phyloP scores from a whole-genome alignment of 2,888 invertebrate species.

The Dascillus cervinus region DNA sequence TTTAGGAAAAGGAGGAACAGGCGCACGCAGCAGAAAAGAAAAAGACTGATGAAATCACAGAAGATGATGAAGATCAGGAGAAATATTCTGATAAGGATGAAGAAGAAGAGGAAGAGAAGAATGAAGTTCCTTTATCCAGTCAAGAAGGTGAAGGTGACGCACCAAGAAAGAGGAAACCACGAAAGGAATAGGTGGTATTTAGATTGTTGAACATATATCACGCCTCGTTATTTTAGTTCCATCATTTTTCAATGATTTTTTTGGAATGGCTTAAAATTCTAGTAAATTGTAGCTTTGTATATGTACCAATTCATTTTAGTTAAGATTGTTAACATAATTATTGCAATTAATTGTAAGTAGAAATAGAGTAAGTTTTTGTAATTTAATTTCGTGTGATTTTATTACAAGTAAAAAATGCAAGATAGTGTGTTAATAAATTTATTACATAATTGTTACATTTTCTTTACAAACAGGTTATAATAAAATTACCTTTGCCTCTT shows the following conservation, averaged over 20 bases:
- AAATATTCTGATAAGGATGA: slow-evolving; percentile 29
- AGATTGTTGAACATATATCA: too few relatives aligned
- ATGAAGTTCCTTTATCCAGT: too few relatives aligned
- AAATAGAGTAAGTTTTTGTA: not conserved
- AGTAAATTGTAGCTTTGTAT: too few relatives aligned
- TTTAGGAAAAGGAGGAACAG: slow-evolving; percentile 42
- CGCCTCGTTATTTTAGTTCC: too few relatives aligned
- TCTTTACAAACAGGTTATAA: too few relatives aligned
- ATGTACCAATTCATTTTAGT: slow-evolving; percentile 8
- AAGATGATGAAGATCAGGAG: slow-evolving; percentile 49
- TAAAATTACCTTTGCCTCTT: too few relatives aligned
- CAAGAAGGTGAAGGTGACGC: slow-evolving; percentile 27
- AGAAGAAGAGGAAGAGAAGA: slow-evolving; percentile 35
- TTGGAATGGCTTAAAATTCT: too few relatives aligned
- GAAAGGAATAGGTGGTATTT: slow-evolving; percentile 39
- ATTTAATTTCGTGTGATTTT: not conserved
- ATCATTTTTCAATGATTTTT: too few relatives aligned
- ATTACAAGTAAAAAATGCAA: slow-evolving; percentile 2
- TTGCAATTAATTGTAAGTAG: not conserved
- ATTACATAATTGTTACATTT: too few relatives aligned
- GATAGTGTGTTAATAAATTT: too few relatives aligned
- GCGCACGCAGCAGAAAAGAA: slow-evolving; percentile 49
- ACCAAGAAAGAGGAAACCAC: slow-evolving; percentile 36
- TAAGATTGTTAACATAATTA: not conserved
- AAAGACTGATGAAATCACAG: slow-evolving; percentile 63